Evolutionary conservation across 2,888 invertebrate species (phyloP).

Genomic region (Rhyacophila evoluta): DNA sequence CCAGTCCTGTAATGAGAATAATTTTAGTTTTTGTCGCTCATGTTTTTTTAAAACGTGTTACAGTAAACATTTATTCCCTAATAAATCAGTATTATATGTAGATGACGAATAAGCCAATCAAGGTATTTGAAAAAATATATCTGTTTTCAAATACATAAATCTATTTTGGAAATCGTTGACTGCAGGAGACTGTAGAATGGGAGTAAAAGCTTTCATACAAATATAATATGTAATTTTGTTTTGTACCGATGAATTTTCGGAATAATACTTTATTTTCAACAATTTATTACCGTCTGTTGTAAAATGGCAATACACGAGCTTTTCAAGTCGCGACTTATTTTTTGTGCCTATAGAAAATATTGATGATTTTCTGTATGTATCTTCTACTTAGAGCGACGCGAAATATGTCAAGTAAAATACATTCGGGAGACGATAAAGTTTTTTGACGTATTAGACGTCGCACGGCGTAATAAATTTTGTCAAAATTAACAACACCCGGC

Average conservation of each 20-base stretch:
- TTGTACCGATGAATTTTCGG: background rate
- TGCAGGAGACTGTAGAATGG: too few relatives aligned
- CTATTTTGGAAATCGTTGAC: too few relatives aligned
- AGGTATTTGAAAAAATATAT: too few relatives aligned
- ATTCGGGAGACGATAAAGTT: conserved; percentile 24
- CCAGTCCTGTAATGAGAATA: too few relatives aligned
- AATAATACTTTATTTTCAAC: background rate
- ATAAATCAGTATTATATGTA: too few relatives aligned
- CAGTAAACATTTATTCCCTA: too few relatives aligned
- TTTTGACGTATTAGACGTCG: conserved; percentile 22
- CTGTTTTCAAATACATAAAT: too few relatives aligned
- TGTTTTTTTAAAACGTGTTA: too few relatives aligned
- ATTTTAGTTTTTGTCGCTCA: too few relatives aligned
- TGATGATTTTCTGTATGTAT: conserved; percentile 11
- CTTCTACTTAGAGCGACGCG: background rate
- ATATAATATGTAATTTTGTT: too few relatives aligned
- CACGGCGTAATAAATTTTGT: conserved; percentile 13
- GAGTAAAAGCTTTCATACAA: too few relatives aligned
- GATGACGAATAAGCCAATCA: too few relatives aligned
- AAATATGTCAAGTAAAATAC: conserved; percentile 18
- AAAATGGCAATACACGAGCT: background rate
- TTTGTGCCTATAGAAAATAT: background rate
- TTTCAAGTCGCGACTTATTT: background rate
- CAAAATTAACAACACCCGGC: conserved; percentile 24
- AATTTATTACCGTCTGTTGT: background rate